These are phyloP conservation scores for Dendrolimus pini DNA, from an alignment of 2,888 invertebrate genomes.

Conservation along the genomic window DNA sequence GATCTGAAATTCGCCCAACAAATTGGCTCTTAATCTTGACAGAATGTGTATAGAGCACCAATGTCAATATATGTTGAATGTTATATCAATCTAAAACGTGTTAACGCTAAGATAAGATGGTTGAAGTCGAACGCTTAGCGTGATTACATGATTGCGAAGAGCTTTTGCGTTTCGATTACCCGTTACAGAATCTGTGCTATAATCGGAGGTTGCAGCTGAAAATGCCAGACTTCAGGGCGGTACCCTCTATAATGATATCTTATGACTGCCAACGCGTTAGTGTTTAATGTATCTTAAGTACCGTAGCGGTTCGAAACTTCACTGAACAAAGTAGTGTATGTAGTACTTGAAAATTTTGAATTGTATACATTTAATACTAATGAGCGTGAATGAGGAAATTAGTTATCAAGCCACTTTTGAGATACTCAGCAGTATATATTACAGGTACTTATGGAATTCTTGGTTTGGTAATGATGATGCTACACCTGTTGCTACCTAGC, in stretches of 20 bases:
- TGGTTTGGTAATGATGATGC: too few species aligned
- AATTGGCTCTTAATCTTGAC: too few species aligned
- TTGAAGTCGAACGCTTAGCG: constrained; percentile 4
- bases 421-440: constrained; percentile 39
- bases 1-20: too few species aligned
- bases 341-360: constrained; percentile 48
- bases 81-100: neutral
- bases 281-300: constrained; percentile 52
- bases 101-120: neutral
- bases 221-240: constrained; percentile 44
- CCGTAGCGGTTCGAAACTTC: constrained; percentile 27
- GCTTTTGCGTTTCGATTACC: constrained; percentile 44
- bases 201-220: constrained; percentile 53
- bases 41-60: too few species aligned
- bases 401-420: constrained; percentile 30
- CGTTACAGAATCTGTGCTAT: constrained; percentile 46
- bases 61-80: too few species aligned
- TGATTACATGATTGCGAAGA: constrained; percentile 51
- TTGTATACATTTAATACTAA: constrained; percentile 36
- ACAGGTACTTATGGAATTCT: constrained; percentile 19
- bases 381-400: constrained; percentile 53
- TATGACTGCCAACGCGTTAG: constrained; percentile 49
- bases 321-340: constrained; percentile 38
- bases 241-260: constrained; percentile 46
- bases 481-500: too few species aligned